Evolutionary conservation across 1,140 invertebrate genomes (phyloP), one percentile per base, ranked within the genome.

Genomic region (Geopemphigus sp.): DNA sequence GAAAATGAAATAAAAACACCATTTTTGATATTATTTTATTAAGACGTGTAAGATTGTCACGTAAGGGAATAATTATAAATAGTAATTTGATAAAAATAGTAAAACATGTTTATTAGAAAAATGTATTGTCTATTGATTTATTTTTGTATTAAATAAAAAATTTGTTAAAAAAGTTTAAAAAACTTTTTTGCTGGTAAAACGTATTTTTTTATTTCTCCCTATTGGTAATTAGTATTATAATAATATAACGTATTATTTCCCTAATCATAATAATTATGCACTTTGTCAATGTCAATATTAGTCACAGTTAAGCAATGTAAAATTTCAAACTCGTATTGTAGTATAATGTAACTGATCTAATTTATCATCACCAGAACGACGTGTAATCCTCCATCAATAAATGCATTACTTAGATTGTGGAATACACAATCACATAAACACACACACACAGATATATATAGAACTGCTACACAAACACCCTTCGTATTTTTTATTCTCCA

Each of bases 321-420:
- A 78, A 61, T 78, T 63, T 63, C 19, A 22, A 59, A 63, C 39
- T 63, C 22, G 56, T 47, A 59, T 39, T 39, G 8, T 50, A 50
- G 8, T 50, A 50, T 54, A 73, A 73, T 54, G 26, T 74, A 59
- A 74, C 72, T 74, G 72, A 57, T 74, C 54, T 72, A 59, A 74
- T 74, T 74, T 74, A 59, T 74, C 53, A 74, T 74, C 72, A 26
- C n/a, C 53, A 32, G 45, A 74, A 74, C 29, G 72, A 73, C 70
- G 70, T 73, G 53, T 73, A 73, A 76, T 76, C 73, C 73, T 76
- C 73, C 29, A 59, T 78, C 74, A 59, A 78, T 78, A 78, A 78
- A 78, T 63, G 56, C 74, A 78, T 63, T 61, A 59, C 74, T 61
- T 63, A 29, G 74, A 78, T 61, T 63, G 45, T 29, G 74, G 57